Conservation (phyloP, 2,888 invertebrate genomes). For the Hecatera dysodea region DNA sequence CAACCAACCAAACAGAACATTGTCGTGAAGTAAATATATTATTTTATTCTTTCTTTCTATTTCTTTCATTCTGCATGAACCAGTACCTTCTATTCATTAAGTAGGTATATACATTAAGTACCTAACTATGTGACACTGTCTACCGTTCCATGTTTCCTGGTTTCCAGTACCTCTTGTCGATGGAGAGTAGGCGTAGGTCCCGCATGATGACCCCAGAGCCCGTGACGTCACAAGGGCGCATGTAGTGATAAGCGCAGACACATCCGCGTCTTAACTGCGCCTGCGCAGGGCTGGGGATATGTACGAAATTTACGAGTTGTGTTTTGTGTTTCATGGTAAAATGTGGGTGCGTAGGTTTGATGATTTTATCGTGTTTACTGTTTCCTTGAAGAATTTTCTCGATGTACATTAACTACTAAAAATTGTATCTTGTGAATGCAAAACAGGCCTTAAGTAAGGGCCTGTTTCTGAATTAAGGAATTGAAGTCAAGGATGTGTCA, state of each 20-base stretch:
- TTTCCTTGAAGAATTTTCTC: background rate
- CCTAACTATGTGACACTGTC: background rate
- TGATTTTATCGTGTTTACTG: conserved; percentile 25
- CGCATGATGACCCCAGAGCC: conserved; percentile 56
- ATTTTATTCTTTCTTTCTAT: too few species aligned
- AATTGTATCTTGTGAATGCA: background rate
- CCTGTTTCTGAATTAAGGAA: too few species aligned
- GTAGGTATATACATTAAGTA: conserved; percentile 14
- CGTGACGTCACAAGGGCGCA: conserved; percentile 57
- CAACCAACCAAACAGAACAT: too few species aligned
- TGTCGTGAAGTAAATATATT: too few species aligned
- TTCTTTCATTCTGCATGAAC: background rate
- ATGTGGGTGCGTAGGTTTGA: conserved; percentile 17
- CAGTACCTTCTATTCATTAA: conserved; percentile 13
- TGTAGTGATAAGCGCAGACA: conserved; percentile 52
- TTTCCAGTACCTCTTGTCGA: conserved; percentile 11
- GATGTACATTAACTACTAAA: background rate
- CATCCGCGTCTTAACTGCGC: conserved; percentile 55
- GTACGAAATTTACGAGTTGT: conserved; percentile 34
- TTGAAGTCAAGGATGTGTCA: too few species aligned
- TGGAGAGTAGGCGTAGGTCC: conserved; percentile 52
- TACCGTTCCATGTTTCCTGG: conserved; percentile 18
- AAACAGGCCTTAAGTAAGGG: too few species aligned
- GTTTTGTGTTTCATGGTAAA: conserved; percentile 19
- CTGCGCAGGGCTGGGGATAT: conserved; percentile 44